A percentile compares a stretch with the other conserved stretches of the same genome.
These are phyloP conservation scores for Chironomus tentans DNA, from an alignment of 2,888 invertebrate species.

Conservation along the genomic window DNA sequence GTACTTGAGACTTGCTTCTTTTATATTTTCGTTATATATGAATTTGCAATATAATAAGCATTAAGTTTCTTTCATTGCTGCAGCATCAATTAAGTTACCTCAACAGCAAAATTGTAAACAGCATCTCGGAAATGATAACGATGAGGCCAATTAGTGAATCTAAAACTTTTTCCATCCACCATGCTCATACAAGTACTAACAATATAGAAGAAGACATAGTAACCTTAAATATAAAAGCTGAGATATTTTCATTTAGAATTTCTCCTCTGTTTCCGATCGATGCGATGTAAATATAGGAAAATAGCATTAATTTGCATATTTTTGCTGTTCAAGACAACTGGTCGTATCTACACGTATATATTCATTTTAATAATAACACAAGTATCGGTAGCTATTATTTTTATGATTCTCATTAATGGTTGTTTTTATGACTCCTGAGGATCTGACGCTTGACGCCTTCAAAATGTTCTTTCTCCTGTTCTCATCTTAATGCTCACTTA, in stretches of 20 bases:
- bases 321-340: not conserved
- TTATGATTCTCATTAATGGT: not conserved
- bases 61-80: not conserved
- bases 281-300: not conserved
- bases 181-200: not conserved
- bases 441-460: not conserved
- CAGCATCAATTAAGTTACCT: not conserved
- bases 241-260: not conserved
- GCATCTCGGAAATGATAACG: not conserved
- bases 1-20: too few species aligned
- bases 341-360: not conserved
- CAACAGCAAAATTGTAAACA: not conserved
- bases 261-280: not conserved
- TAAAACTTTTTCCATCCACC: not conserved
- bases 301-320: not conserved
- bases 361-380: not conserved
- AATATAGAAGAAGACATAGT: not conserved
- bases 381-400: constrained; percentile 10
- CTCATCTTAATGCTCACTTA: not conserved
- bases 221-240: not conserved
- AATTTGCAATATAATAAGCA: not conserved
- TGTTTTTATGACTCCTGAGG: not conserved
- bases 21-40: too few species aligned
- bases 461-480: not conserved
- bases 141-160: not conserved